These are phyloP conservation scores for Temnothorax unifasciatus DNA, from an alignment of 2,888 invertebrate species.

Conservation along the genomic window DNA sequence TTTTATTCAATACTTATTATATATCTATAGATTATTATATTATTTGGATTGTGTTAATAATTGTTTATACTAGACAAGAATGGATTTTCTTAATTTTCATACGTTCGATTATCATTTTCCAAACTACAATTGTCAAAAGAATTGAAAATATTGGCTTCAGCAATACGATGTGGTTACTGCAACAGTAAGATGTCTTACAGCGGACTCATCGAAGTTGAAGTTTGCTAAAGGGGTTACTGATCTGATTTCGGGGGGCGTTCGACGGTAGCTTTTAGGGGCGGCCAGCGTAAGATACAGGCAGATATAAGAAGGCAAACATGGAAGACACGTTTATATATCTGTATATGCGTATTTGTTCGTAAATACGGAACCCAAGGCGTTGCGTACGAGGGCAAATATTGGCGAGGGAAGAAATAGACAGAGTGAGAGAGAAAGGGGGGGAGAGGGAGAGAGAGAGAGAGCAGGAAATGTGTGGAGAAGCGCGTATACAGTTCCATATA, in stretches of 20 bases:
- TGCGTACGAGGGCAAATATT: constrained; percentile 80
- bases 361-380: constrained; percentile 82
- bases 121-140: background rate
- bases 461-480: constrained; percentile 36
- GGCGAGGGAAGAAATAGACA: constrained; percentile 68
- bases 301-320: constrained; percentile 85
- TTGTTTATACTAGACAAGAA: background rate
- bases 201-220: constrained; percentile 49
- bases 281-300: constrained; percentile 71
- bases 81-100: background rate
- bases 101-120: background rate
- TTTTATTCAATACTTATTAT: background rate
- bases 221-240: constrained; percentile 60
- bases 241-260: constrained; percentile 64
- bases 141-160: constrained; percentile 15
- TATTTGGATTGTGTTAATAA: background rate
- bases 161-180: background rate
- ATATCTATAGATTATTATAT: background rate
- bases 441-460: constrained; percentile 55
- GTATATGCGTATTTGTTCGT: constrained; percentile 82
- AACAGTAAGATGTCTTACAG: constrained; percentile 31
- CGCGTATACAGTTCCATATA: constrained; percentile 74
- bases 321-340: constrained; percentile 74
- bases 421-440: constrained; percentile 52
- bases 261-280: constrained; percentile 56